Evolutionary conservation across 1,140 invertebrate genomes (phyloP), one percentile per base, ranked within the genome.

Genomic region (Pogonomyrmex californicus): DNA sequence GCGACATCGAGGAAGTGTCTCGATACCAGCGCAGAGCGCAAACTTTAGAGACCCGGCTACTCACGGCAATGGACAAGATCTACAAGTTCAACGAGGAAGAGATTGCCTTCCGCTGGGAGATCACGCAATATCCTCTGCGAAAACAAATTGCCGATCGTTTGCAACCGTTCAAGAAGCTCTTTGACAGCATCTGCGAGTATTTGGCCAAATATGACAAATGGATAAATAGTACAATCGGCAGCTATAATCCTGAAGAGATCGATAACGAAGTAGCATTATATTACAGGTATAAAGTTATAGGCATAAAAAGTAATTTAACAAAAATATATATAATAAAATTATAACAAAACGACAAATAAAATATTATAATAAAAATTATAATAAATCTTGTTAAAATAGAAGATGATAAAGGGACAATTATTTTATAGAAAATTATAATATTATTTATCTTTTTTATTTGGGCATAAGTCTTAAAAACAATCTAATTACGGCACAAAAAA

Each of bases 51-150:
- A 96, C 97, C 86, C 96, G 96, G 95, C 94, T 98, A 88, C 93
- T 96, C 0, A 90, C 90, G 4, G 98, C 98, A 6, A 96, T 98
- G 93, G 96, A 97, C 54, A 98, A 97, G 91, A 99, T 99, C 82
- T 98, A 99, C 92, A 96, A 97, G 71, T 99, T 99, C 88, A 99
- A 99, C 93, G 97, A 97, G 93, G 99, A 99, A 94, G 99, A 99
- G 94, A 95, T 96, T 44, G 96, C 98, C 1, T 99, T 98, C 93
- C 97, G 97, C 4, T 99, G 98, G 97, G 97, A 99, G 92, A 95
- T 97, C 5, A 98, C 98, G 0, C 97, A 98, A 71, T 99, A 99
- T 96, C 98, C 98, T 3, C 95, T 98, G 86, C 96, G 98, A 65
- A 98, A 97, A 93, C 94, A 96, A 86, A 95, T 97, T 0, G 96